A percentile compares a stretch with the other conserved stretches of the same genome.
Evolutionary conservation across 2,888 invertebrate genomes (phyloP).

Genomic region (Phyllotreta striolata): DNA sequence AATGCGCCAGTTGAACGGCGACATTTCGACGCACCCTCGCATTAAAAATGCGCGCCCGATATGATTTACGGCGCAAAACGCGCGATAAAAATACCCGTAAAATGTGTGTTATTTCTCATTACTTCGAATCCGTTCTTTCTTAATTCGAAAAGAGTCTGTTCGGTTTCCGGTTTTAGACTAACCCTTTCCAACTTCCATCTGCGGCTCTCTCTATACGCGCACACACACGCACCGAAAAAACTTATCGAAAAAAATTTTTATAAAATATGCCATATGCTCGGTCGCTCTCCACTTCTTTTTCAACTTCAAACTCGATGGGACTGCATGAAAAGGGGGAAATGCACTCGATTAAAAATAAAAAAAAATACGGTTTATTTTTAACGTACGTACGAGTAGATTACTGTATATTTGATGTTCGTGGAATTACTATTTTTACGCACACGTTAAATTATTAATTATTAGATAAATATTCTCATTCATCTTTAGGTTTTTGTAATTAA

Average conservation of each 20-base stretch:
- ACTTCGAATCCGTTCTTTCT: conserved; percentile 39
- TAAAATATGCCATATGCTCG: conserved; percentile 51
- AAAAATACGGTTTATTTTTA: conserved; percentile 42
- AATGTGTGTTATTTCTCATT: conserved; percentile 45
- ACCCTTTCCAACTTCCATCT: conserved; percentile 45
- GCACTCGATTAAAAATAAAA: conserved; percentile 45
- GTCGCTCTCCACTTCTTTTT: conserved; percentile 31
- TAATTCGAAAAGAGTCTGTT: conserved; percentile 45
- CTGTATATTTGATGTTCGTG: not conserved
- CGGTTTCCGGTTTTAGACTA: conserved; percentile 45
- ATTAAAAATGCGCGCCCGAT: too few species aligned
- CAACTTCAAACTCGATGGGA: conserved; percentile 17
- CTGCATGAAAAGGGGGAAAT: conserved; percentile 40
- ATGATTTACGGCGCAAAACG: conserved; percentile 19
- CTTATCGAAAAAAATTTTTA: conserved; percentile 51
- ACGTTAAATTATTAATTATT: too few species aligned
- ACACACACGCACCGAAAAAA: conserved; percentile 41
- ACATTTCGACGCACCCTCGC: too few species aligned
- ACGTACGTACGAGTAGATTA: conserved; percentile 32
- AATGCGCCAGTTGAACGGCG: too few species aligned
- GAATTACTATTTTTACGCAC: not conserved
- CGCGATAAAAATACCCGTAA: conserved; percentile 40
- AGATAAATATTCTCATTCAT: too few species aligned
- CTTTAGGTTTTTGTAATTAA: too few species aligned
- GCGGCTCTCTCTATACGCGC: conserved; percentile 26